phyloP scores from a whole-genome alignment of 2,113 vertebrate species.

The human (Homo sapiens) region DNA sequence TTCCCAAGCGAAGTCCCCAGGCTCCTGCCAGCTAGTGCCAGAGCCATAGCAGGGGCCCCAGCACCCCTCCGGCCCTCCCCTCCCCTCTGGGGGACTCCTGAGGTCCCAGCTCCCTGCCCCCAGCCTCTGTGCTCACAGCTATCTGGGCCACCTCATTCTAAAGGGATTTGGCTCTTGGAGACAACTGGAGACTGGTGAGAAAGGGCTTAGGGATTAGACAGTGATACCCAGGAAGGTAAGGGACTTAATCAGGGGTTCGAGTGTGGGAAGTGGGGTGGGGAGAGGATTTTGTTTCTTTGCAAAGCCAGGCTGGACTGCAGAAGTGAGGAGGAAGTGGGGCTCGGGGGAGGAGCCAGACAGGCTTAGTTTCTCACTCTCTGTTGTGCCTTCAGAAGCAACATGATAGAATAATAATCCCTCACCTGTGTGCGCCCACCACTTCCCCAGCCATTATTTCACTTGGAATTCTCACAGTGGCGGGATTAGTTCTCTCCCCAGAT shows the following conservation, averaged over 20 bases:
- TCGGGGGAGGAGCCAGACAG: not conserved
- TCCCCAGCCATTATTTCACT: not conserved
- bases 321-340: conserved; percentile 42
- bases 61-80: not conserved
- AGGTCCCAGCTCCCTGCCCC: conserved; percentile 25
- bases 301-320: conserved; percentile 50
- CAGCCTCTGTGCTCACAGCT: not conserved
- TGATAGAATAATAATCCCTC: not conserved
- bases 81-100: not conserved
- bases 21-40: not conserved
- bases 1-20: not conserved
- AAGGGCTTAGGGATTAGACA: conserved; percentile 73
- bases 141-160: conserved; percentile 68
- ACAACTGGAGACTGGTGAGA: conserved; percentile 73
- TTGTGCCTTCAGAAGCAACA: conserved; percentile 4
- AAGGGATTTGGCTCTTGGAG: conserved; percentile 67
- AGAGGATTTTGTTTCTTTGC: conserved; percentile 57
- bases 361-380: not conserved
- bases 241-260: conserved; percentile 38
- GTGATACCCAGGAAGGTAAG: conserved; percentile 39
- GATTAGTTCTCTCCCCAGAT: conserved; percentile 3
- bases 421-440: rapidly evolving
- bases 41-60: not conserved
- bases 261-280: conserved; percentile 30
- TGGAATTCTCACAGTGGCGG: conserved; percentile 1